These are phyloP conservation scores for Pemphigus obesinymphae DNA, from an alignment of 1,140 invertebrate species.

Conservation along the genomic window DNA sequence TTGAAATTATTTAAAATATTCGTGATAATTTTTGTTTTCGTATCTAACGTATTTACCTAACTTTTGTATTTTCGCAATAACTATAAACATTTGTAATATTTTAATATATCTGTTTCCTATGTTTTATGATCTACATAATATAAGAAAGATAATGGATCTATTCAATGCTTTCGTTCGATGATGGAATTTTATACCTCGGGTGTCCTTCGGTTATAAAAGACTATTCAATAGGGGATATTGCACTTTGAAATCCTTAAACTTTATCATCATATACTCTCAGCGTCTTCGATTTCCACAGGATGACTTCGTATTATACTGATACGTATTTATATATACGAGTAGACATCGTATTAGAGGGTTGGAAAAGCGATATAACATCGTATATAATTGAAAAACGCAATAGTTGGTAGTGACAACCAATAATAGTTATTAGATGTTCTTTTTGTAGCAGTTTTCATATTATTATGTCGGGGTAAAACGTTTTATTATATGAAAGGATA, in stretches of 20 bases:
- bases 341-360: neutral
- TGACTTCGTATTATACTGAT: neutral
- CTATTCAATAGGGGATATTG: neutral
- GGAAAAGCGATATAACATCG: neutral
- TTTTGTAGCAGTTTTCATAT: neutral
- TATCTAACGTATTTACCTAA: too few relatives aligned
- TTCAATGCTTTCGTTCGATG: neutral
- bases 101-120: too few relatives aligned
- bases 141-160: too few relatives aligned
- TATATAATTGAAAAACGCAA: conserved; percentile 21
- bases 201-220: neutral
- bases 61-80: too few relatives aligned
- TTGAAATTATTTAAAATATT: too few relatives aligned
- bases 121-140: too few relatives aligned
- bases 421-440: neutral
- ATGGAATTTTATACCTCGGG: neutral
- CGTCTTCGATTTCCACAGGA: too few relatives aligned
- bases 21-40: too few relatives aligned
- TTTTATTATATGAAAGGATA: conserved; percentile 8
- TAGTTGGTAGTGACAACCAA: neutral
- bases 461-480: conserved; percentile 11
- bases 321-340: neutral
- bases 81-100: too few relatives aligned
- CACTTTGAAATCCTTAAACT: neutral
- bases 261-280: neutral